Percentiles rank a stretch among this genome's conserved stretches.
These are phyloP conservation scores for Drosophila aff. DNA, from an alignment of 1,140 invertebrate species.

Conservation along the genomic window DNA sequence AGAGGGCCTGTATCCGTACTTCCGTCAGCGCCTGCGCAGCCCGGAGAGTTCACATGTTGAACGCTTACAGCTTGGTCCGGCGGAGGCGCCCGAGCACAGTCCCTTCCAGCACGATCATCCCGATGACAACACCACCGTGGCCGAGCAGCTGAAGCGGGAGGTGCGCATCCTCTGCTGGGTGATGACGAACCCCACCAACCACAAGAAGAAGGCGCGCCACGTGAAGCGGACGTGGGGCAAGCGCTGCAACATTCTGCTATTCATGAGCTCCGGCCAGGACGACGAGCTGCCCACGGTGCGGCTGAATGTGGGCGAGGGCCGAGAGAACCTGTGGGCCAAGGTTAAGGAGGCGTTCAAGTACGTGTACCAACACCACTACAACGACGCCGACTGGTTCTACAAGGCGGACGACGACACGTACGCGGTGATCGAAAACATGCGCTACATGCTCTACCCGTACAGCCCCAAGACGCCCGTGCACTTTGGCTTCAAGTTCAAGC, in stretches of 20 bases:
- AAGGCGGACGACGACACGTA: conserved; percentile 98
- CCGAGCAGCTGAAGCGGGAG: conserved; percentile 46
- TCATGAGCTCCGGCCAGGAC: conserved; percentile 93
- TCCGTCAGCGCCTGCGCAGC: conserved; percentile 2
- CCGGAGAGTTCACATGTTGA: neutral
- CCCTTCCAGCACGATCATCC: conserved; percentile 41
- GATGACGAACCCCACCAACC: conserved; percentile 51
- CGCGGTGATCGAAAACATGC: conserved; percentile 95
- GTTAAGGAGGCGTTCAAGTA: conserved; percentile 97
- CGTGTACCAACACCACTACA: conserved; percentile 91
- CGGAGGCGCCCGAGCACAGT: neutral
- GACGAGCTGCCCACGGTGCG: conserved; percentile 88
- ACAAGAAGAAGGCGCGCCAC: conserved; percentile 46
- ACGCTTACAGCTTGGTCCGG: neutral
- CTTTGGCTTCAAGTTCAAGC: conserved; percentile 95
- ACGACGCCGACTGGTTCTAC: conserved; percentile 96
- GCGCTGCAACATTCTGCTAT: conserved; percentile 95
- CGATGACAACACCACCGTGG: conserved; percentile 41
- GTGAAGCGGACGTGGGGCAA: conserved; percentile 97
- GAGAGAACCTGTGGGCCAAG: conserved; percentile 96
- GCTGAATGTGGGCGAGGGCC: conserved; percentile 92
- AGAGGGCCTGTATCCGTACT: conserved; percentile 36
- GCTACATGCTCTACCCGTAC: conserved; percentile 93
- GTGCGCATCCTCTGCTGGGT: conserved; percentile 56
- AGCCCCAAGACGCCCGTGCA: conserved; percentile 90